Evolutionary conservation across 2,888 invertebrate species (phyloP).

Genomic region (Tipula lateralis): DNA sequence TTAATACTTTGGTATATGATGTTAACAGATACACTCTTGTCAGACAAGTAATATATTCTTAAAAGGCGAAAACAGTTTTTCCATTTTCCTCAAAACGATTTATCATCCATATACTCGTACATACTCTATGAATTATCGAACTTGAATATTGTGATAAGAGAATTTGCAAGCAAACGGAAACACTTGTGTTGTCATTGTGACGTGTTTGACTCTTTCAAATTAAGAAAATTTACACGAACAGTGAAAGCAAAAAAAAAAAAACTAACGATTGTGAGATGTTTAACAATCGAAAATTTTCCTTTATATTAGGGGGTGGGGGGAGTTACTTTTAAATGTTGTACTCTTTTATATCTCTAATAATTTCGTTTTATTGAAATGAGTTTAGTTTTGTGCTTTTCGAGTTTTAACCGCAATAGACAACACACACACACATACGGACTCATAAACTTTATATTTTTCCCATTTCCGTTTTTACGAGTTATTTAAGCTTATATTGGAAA

Average conservation of each 20-base stretch:
- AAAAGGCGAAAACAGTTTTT: background rate
- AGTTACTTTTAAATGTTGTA: background rate
- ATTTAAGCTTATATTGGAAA: background rate
- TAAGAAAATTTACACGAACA: constrained; percentile 5
- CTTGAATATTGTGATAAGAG: background rate
- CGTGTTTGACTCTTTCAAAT: background rate
- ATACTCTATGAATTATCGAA: background rate
- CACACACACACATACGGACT: background rate
- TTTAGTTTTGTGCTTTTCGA: background rate
- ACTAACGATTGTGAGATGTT: background rate
- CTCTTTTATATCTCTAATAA: background rate
- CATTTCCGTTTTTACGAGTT: background rate
- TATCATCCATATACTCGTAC: background rate
- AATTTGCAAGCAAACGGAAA: background rate
- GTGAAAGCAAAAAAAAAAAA: background rate
- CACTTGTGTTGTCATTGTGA: background rate
- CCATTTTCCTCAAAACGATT: background rate
- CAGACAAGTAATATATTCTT: background rate
- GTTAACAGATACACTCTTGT: background rate
- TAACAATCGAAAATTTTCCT: background rate
- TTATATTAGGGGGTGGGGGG: background rate
- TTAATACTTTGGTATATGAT: background rate
- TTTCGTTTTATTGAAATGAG: background rate
- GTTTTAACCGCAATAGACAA: background rate
- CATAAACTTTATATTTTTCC: background rate